phyloP scores from a whole-genome alignment of 2,113 vertebrate genomes.

The Nematolebias whitei region DNA sequence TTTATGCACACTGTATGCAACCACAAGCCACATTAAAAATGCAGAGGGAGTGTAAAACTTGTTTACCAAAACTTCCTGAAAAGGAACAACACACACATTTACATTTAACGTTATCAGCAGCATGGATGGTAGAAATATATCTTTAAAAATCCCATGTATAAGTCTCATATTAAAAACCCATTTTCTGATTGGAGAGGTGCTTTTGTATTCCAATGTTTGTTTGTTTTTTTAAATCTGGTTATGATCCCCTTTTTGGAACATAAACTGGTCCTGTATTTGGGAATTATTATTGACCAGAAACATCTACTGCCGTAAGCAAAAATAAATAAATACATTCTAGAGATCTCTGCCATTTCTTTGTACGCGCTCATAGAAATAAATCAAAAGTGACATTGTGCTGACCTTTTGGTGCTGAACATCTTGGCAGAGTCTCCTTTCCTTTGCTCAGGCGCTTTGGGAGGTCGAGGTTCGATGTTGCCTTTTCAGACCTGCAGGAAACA shows the following conservation, averaged over 20 bases:
- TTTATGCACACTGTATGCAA: constrained; percentile 39
- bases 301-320: constrained; percentile 21
- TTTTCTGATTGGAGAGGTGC: neutral
- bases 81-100: constrained; percentile 7
- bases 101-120: neutral
- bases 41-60: constrained; percentile 31
- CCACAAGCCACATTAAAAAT: constrained; percentile 55
- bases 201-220: neutral
- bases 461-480: constrained; percentile 58
- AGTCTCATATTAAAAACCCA: neutral
- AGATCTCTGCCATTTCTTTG: constrained; percentile 27
- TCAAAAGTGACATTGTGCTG: constrained; percentile 72
- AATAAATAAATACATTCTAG: neutral
- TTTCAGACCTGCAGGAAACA: constrained; percentile 68
- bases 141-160: neutral
- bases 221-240: too few species aligned
- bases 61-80: constrained; percentile 11
- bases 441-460: constrained; percentile 64
- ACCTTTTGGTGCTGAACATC: constrained; percentile 96
- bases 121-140: too few species aligned
- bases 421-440: constrained; percentile 71
- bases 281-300: constrained; percentile 22
- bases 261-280: neutral
- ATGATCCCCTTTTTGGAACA: too few species aligned
- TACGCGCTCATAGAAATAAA: constrained; percentile 43